Base-by-base conservation (phyloP, 2,888 invertebrate genomes). In the Acronicta leporina region DNA sequence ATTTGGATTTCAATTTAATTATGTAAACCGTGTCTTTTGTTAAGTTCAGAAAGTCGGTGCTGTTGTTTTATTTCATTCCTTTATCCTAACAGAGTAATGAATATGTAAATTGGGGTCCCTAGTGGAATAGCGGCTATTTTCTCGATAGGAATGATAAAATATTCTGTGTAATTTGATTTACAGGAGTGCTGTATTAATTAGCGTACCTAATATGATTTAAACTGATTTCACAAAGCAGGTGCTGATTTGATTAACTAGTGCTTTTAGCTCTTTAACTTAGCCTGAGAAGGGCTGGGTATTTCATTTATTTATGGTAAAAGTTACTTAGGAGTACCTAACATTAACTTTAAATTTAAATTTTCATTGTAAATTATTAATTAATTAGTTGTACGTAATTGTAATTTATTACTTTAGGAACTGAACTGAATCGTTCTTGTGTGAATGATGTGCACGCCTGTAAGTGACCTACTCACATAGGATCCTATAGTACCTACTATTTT, bases 31-130 rank as follows among this genome's bases (percentile, higher is more conserved):
- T n/a, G 40, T 30, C 50, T 55, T 68, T 66, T 52, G 48, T 27
- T 49, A 72, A 73, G 58, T 71, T 66, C 53, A 59, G 38, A 63
- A 71, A 75, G 72, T 68, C 65, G 27, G 51, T 16, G 60, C 58
- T 71, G 60, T 57, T 77, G 71, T 79, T 81, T 78, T 79, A 76
- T 77, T 72, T 77, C 42, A 77, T 80, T 79, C 63, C 67, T 70
- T 78, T 70, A 77, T 74, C 66, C 68, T 55, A 71, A 66, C 66
- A 61, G 64, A 68, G 61, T 73, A 47, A 82, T 83, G 77, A 84
- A 84, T 84, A 85, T 85, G 82, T 73, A 82, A 83, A 85, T 81
- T 68, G 65, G 63, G 73, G 74, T 62, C 65, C 74, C 65, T 58
- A 52, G 70, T 54, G 70, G 73, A 75, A 80, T 75, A 68, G 52